Base-by-base conservation (phyloP, 2,113 vertebrate species). In the Ceyx melanurus region DNA sequence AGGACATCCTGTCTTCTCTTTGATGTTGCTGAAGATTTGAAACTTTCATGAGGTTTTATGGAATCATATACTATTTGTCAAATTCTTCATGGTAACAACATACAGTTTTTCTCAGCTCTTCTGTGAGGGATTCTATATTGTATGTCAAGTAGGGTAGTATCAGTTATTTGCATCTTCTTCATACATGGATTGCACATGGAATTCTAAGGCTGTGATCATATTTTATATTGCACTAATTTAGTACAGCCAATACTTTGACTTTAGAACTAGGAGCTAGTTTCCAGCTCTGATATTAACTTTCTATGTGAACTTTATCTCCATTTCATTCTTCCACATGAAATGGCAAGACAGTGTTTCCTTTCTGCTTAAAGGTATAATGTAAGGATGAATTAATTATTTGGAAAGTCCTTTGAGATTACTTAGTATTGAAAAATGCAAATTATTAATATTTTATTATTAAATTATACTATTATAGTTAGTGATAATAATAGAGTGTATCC, bases 191-290 rank as follows among this genome's bases (percentile, higher is more conserved):
- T 54, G 62, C 37, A 81, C 28, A 50, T 8, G 31, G 54, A 50
- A 33, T 82, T 88, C 23, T 50, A 68, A 42, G 40, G 22, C n/a
- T n/a, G 33, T 50, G 50, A 72, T 22, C 5, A 3, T 54, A 12
- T 85, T 87, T 87, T 79, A 22, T 60, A 26, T 56, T 67, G 13
- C 15, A 67, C 61, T 70, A 81, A 60, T 81, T 75, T 14, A 11
- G 8, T 42, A 51, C 5, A 86, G 2, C 15, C 54, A 0, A 0
- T 57, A 70, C 25, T 46, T 4, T 46, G 19, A 51, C 8, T 77
- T 92, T 54, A 79, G 68, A 88, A 71, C 12, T 46, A 51, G 15
- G 43, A 83, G 33, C 48, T 23, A 14, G 5, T 83, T 56, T 78
- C 16, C 46, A 74, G 2, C 4, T 66, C 57, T 71, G 42, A 3